Base-by-base conservation (phyloP, 2,797 vertebrate species). In the Crocidura indochinensis region DNA sequence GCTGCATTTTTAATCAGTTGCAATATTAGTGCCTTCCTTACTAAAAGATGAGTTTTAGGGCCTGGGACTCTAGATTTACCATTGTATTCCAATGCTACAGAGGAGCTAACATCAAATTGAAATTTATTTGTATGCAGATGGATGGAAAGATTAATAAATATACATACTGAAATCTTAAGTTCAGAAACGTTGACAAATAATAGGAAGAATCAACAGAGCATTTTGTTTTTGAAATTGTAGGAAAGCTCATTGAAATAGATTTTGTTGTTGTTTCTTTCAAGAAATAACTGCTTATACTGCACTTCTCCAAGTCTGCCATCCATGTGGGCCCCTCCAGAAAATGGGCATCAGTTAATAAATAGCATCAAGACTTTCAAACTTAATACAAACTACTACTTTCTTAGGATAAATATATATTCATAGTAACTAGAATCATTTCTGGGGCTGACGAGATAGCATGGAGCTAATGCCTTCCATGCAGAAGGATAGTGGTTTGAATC, bases 391-490 rank as follows among this genome's bases (percentile, higher is more conserved):
- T 88, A 22, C 0, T 71, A 38, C 65, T 87, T 89, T 75, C 75
- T 94, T 75, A 76, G 81, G 64, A 49, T 72, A 22, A 47, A 84
- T 19, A 67, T 53, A 80, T 85, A 80, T 81, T 94, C 78, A 62
- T 56, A 80, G 64, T 77, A 84, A 91, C 80, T 38, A 38, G n/a
- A n/a, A n/a, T n/a, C n/a, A n/a, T n/a, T n/a, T n/a, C n/a, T n/a
- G n/a, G n/a, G n/a, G n/a, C n/a, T n/a, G n/a, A n/a, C n/a, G n/a
- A n/a, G n/a, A n/a, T n/a, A n/a, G n/a, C n/a, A n/a, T n/a, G n/a
- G n/a, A n/a, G n/a, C n/a, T n/a, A n/a, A n/a, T n/a, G n/a, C n/a
- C n/a, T n/a, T n/a, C n/a, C n/a, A n/a, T n/a, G n/a, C n/a, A n/a
- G n/a, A n/a, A n/a, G n/a, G n/a, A n/a, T n/a, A n/a, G n/a, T n/a